Evolutionary conservation across 1,140 invertebrate species (phyloP).

Genomic region (Phthorimaea operculella): DNA sequence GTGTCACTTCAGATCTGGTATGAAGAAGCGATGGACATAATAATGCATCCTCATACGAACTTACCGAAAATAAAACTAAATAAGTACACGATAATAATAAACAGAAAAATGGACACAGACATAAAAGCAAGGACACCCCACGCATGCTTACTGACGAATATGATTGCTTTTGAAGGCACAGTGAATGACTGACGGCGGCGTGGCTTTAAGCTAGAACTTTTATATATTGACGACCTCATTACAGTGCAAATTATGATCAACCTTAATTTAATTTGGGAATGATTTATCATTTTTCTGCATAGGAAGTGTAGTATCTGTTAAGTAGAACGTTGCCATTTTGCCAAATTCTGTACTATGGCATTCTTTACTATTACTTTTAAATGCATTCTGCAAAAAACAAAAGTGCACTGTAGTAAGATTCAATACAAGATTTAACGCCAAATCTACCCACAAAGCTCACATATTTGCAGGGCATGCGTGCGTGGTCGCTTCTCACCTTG

Average conservation of each 20-base stretch:
- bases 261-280: no score
- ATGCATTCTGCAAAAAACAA: no score
- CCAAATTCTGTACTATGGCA: no score
- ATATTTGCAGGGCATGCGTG: constrained; percentile 52
- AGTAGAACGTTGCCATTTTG: no score
- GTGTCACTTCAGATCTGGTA: constrained; percentile 61
- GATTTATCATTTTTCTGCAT: no score
- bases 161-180: constrained; percentile 29
- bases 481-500: constrained; percentile 62
- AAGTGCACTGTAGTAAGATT: no score
- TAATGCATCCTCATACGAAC: constrained; percentile 43
- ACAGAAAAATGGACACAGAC: constrained; percentile 60
- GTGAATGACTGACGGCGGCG: not conserved
- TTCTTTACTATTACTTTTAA: no score
- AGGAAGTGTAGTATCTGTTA: no score
- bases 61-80: constrained; percentile 53
- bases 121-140: constrained; percentile 55
- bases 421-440: not conserved
- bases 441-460: constrained; percentile 34
- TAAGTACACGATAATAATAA: constrained; percentile 60
- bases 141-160: constrained; percentile 54
- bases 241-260: no score
- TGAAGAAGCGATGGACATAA: constrained; percentile 52
- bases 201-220: not conserved
- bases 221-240: not conserved